Conservation (phyloP, 2,888 invertebrate species). For the Sepioteuthis lessoniana region DNA sequence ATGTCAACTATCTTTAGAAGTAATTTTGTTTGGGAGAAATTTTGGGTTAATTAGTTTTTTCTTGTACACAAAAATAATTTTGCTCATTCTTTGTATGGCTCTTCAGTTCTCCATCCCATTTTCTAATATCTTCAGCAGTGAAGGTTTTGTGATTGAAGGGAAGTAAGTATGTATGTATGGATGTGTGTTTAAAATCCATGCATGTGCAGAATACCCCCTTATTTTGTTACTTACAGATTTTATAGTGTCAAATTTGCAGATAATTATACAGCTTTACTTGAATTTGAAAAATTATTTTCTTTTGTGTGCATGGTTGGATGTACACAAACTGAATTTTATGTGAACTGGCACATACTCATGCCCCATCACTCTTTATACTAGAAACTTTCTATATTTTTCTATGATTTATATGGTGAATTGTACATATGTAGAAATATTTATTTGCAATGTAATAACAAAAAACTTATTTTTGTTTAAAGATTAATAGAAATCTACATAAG, state of each 20-base stretch:
- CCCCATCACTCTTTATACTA: neutral
- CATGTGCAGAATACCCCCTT: neutral
- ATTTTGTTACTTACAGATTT: neutral
- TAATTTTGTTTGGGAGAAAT: neutral
- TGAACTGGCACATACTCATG: neutral
- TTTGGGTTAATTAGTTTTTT: neutral
- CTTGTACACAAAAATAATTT: neutral
- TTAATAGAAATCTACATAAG: neutral
- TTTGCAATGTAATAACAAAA: neutral
- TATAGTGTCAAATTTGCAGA: neutral
- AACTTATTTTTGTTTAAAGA: neutral
- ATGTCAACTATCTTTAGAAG: neutral
- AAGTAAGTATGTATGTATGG: slow-evolving; percentile 2
- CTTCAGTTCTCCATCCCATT: slow-evolving; percentile 6
- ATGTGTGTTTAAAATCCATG: slow-evolving; percentile 33
- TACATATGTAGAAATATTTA: neutral
- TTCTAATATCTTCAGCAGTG: neutral
- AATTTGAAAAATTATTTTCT: neutral
- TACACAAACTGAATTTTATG: neutral
- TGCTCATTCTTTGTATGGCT: neutral
- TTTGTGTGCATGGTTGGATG: neutral
- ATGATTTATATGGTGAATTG: neutral
- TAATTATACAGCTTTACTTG: neutral
- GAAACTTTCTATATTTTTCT: neutral
- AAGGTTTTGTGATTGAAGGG: neutral